A percentile compares a stretch with the other conserved stretches of the same genome.
Evolutionary conservation across 2,888 invertebrate species (phyloP).

Genomic region (Leptinotarsa haldemani): DNA sequence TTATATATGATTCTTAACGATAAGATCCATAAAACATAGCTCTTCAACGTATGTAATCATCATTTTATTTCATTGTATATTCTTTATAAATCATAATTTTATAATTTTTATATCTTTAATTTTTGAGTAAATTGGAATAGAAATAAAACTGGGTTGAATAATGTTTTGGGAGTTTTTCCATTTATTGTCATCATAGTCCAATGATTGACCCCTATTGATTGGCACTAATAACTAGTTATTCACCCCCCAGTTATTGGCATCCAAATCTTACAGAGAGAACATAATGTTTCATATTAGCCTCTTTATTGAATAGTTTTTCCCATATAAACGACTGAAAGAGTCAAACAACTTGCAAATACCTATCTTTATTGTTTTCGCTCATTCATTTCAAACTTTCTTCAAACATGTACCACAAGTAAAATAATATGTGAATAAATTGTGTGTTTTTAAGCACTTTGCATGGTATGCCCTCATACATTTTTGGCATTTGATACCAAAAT

Average conservation of each 20-base stretch:
- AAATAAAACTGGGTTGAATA: background rate
- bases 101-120: too few species aligned
- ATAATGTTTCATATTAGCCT: background rate
- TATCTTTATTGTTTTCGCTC: background rate
- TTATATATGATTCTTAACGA: too few species aligned
- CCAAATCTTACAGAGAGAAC: constrained; percentile 1
- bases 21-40: too few species aligned
- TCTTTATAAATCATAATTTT: too few species aligned
- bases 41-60: too few species aligned
- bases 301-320: background rate
- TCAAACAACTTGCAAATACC: background rate
- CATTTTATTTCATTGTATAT: too few species aligned
- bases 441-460: background rate
- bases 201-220: background rate
- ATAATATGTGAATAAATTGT: background rate
- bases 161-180: background rate
- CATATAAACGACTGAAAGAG: background rate
- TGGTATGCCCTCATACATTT: constrained; percentile 4
- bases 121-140: background rate
- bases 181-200: background rate
- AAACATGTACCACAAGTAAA: background rate
- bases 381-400: background rate
- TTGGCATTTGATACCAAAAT: constrained; percentile 1
- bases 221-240: background rate
- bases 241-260: background rate